These are phyloP conservation scores for Zosterops hypoxanthus DNA, from an alignment of 2,113 vertebrate genomes.

Conservation along the genomic window DNA sequence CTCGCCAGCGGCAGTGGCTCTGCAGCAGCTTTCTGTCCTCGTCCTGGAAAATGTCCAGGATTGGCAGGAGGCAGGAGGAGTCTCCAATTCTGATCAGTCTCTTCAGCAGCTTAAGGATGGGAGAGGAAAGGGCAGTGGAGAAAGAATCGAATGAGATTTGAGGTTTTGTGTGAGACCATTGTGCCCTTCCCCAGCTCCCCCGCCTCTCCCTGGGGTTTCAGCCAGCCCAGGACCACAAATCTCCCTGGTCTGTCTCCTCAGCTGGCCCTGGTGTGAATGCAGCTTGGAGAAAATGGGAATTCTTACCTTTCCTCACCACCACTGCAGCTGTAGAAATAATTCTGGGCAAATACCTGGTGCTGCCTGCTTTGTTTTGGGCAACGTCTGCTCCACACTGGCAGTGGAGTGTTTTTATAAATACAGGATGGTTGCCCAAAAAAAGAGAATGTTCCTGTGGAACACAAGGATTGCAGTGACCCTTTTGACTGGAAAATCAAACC, in stretches of 20 bases:
- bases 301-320: neutral
- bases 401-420: neutral
- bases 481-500: neutral
- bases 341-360: neutral
- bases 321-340: neutral
- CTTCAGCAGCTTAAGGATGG: conserved; percentile 81
- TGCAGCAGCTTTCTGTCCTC: conserved; percentile 81
- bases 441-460: neutral
- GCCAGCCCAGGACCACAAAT: neutral
- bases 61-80: conserved; percentile 84
- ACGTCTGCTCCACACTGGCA: neutral
- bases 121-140: neutral
- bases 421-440: neutral
- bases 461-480: neutral
- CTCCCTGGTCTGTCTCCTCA: neutral
- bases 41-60: conserved; percentile 80
- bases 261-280: neutral
- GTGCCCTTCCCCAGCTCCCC: neutral
- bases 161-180: neutral
- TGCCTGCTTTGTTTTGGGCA: neutral
- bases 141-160: neutral
- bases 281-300: neutral
- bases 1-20: conserved; percentile 81
- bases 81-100: conserved; percentile 84
- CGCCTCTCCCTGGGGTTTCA: neutral